Evolutionary conservation across 2,888 invertebrate species (phyloP), one percentile per base, ranked within the genome.

Genomic region (Proisotoma minuta): DNA sequence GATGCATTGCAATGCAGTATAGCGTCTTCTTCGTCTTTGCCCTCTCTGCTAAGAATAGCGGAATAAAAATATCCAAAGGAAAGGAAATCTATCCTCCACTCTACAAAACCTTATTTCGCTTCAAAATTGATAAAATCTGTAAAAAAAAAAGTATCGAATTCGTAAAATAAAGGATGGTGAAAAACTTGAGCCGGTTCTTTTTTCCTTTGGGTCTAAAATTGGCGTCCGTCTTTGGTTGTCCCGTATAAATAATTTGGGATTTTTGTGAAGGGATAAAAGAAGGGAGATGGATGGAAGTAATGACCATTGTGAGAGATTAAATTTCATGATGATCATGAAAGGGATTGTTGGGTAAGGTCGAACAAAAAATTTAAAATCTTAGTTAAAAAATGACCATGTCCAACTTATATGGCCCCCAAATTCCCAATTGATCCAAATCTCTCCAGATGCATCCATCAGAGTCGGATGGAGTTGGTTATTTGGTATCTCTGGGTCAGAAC

Each of bases 261-360:
- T 34, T 34, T 10, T 8, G 8, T 43, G 15, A 43, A 43, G 43
- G 5, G 15, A 43, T 43, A 43, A 43, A 43, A 43, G 43, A n/a
- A 5, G 4, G 43, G 43, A 43, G 43, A 43, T 43, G 43, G 43
- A 43, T 43, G 43, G 43, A 51, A 51, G 51, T 51, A 51, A 51
- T 51, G 51, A 51, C 51, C 51, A 51, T 51, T 51, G 24, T 51
- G 51, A 51, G 50, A 51, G 51, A 51, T 51, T 51, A 51, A 51
- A 27, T 51, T 51, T 51, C 51, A 51, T n/a, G 43, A 43, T 27
- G 26, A 26, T 27, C 51, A 51, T 51, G 28, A 51, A 43, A 27
- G 51, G 51, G 27, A 51, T 51, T 51, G 51, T 51, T 51, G 51
- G 18, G 51, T n/a, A 51, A 51, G 51, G 51, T 24, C 51, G 51